These are phyloP conservation scores for Drosophila ambigua DNA, from an alignment of 1,140 invertebrate genomes.

Conservation along the genomic window DNA sequence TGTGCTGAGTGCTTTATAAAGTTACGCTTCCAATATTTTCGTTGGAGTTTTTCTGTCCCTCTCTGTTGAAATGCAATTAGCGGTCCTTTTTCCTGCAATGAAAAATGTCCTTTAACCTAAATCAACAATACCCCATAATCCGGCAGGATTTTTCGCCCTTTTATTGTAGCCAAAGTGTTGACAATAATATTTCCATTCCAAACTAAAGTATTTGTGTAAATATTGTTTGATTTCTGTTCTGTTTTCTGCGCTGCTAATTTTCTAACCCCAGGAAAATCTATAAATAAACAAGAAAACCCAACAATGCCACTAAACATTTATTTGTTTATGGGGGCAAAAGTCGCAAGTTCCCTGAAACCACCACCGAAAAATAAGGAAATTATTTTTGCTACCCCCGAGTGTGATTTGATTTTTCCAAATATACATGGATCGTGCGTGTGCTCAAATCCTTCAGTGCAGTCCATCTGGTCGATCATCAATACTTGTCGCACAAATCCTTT, in stretches of 20 bases:
- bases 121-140: constrained; percentile 54
- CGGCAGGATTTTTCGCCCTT: neutral
- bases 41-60: too few species aligned
- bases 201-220: constrained; percentile 73
- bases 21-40: too few species aligned
- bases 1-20: constrained; percentile 1
- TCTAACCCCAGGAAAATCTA: constrained; percentile 56
- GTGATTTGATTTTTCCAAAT: constrained; percentile 46
- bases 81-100: constrained; percentile 34
- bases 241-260: constrained; percentile 74
- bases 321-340: constrained; percentile 14
- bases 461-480: constrained; percentile 74
- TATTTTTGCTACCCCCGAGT: constrained; percentile 32
- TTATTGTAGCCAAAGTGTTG: constrained; percentile 44
- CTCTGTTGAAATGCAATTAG: constrained; percentile 3
- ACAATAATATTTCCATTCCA: constrained; percentile 54
- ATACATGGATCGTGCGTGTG: constrained; percentile 5
- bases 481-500: constrained; percentile 78
- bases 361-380: constrained; percentile 54
- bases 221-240: constrained; percentile 68
- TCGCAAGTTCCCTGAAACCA: neutral
- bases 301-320: constrained; percentile 57
- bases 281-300: constrained; percentile 63
- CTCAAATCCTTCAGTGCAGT: constrained; percentile 7
- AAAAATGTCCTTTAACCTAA: constrained; percentile 49